A percentile compares a stretch with the other conserved stretches of the same genome.
These are phyloP conservation scores for Edolisoma coerulescens DNA, from an alignment of 2,113 vertebrate species.

Conservation along the genomic window DNA sequence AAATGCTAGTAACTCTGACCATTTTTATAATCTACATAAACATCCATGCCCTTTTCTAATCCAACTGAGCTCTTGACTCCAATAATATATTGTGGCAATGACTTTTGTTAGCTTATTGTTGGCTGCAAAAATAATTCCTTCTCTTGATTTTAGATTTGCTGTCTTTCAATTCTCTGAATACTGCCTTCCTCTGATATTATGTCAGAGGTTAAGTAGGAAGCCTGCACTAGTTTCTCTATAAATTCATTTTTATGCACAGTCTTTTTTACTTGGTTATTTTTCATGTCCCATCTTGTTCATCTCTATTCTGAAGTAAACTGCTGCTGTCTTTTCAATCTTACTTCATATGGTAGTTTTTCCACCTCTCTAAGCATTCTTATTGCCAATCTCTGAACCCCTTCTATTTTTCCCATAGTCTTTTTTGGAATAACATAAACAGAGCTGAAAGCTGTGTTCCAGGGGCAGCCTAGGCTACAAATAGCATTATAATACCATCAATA, in stretches of 20 bases:
- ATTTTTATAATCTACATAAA: background rate
- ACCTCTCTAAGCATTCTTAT: constrained; percentile 37
- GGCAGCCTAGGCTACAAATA: background rate
- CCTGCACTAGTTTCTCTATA: background rate
- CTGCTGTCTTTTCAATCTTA: constrained; percentile 54
- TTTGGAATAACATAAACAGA: constrained; percentile 7
- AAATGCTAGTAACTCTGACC: background rate
- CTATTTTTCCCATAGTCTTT: background rate
- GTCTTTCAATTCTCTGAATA: background rate
- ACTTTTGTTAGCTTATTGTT: background rate
- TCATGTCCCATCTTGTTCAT: constrained; percentile 31
- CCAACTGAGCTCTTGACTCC: background rate
- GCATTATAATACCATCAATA: constrained; percentile 18
- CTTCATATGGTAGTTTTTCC: constrained; percentile 24
- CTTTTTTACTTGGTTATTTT: constrained; percentile 9
- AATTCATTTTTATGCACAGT: background rate
- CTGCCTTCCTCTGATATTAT: background rate
- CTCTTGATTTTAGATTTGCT: constrained; percentile 5
- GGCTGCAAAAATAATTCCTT: background rate
- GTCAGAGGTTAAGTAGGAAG: background rate
- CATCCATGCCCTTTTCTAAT: constrained; percentile 18
- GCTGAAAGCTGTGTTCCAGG: background rate
- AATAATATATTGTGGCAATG: background rate
- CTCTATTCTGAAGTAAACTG: constrained; percentile 26
- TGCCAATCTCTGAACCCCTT: background rate